phyloP scores from a whole-genome alignment of 1,140 invertebrate genomes.

The Danaus plexippus region DNA sequence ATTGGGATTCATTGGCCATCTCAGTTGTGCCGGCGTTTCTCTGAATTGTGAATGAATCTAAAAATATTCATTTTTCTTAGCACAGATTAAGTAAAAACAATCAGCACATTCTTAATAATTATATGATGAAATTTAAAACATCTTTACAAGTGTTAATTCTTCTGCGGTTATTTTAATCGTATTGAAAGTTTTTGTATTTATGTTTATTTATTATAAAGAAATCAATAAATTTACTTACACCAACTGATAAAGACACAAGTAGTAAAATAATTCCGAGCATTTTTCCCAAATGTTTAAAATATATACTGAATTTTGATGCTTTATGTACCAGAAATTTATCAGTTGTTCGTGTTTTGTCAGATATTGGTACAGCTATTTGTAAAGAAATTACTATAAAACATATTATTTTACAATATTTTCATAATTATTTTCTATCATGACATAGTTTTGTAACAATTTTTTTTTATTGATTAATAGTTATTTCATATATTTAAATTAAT shows the following conservation, averaged over 20 bases:
- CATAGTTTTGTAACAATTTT: not conserved
- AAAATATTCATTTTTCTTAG: not conserved
- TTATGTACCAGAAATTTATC: constrained; percentile 17
- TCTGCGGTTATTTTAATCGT: not conserved
- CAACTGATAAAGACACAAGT: constrained; percentile 4
- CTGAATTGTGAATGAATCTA: constrained; percentile 11
- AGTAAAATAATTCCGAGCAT: constrained; percentile 10
- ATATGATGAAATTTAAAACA: too few species aligned
- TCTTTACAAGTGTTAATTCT: too few species aligned
- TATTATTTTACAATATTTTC: constrained; percentile 8
- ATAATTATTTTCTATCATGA: constrained; percentile 4
- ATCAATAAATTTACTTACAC: constrained; percentile 7
- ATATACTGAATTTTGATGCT: not conserved
- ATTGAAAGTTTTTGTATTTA: not conserved
- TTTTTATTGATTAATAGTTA: too few species aligned
- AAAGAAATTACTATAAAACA: too few species aligned
- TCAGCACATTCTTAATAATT: too few species aligned
- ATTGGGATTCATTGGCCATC: not conserved
- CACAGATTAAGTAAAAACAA: too few species aligned
- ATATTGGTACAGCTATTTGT: too few species aligned
- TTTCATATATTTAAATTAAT: too few species aligned
- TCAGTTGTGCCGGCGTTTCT: not conserved
- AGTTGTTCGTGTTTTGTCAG: constrained; percentile 1
- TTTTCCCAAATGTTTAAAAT: not conserved
- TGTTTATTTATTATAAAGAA: too few species aligned